Evolutionary conservation across 53 echinoderm and acorn worm species (phyloP), one percentile per base, ranked within the genome.

Genomic region (Hippasteria phrygiana): DNA sequence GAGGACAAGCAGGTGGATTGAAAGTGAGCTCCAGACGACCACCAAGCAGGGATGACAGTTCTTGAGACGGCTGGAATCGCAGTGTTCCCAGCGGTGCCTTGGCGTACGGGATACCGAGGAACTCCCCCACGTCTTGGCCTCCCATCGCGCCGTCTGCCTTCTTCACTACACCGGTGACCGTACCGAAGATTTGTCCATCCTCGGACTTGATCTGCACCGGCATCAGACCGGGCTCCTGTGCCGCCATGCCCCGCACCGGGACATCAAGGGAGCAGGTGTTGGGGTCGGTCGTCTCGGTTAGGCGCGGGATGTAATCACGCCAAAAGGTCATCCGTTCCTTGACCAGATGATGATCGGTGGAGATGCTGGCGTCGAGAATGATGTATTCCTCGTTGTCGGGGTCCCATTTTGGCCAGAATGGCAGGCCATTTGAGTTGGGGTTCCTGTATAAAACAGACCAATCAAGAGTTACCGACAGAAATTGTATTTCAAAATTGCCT

Each of bases 61-160:
- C 79, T 69, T 74, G 45, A 48, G 92, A 70, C 55, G 81, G 75
- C 32, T 42, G 35, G 74, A 96, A 96, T 38, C 96, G 73, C 36
- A 84, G 77, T 0, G 18, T 18, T 17, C 65, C 82, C 45, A 65
- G n/a, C 16, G 96, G 96, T 41, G 65, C 87, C 85, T 92, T 84
- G 14, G 76, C 96, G 43, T 90, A 96, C 1, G 94, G 96, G 22
- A 96, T 92, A 3, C 96, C 96, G 40, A 50, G 90, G 76, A 90
- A 92, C 9, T 62, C 74, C 16, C 27, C 54, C 17, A 94, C 75
- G 5, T 88, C 62, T 33, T n/a, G 8, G 20, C 47, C 78, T 29
- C 74, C 84, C 41, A 62, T 62, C 0, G 53, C 84, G 34, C 42
- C 36, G 43, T 73, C 43, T 34, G 83, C 90, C 82, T 62, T 43